Percentiles rank a stretch among this genome's conserved stretches.
Conservation (phyloP, 2,888 invertebrate species). For the Antheraea yamamai region DNA sequence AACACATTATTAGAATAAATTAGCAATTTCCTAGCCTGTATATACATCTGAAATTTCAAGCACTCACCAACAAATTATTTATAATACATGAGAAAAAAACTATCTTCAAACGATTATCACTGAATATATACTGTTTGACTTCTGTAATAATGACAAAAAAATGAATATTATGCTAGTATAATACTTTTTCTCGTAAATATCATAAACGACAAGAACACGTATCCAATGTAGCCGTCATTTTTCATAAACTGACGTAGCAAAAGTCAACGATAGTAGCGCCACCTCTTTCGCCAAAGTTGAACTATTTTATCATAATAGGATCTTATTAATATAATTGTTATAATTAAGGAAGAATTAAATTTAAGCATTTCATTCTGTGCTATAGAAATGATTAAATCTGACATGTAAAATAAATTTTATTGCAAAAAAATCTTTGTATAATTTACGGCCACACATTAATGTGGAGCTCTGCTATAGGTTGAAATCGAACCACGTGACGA, state of each 20-base stretch:
- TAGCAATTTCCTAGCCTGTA: conserved; percentile 63
- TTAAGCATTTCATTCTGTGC: conserved; percentile 24
- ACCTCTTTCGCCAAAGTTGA: conserved; percentile 49
- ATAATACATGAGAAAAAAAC: conserved; percentile 71
- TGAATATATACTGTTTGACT: conserved; percentile 55
- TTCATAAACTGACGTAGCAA: conserved; percentile 75
- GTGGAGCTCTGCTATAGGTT: conserved; percentile 79
- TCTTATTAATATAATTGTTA: conserved; percentile 33
- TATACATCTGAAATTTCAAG: conserved; percentile 63
- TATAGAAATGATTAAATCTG: conserved; percentile 25
- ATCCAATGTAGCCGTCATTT: conserved; percentile 81
- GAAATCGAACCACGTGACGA: conserved; percentile 75
- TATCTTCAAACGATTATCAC: conserved; percentile 59
- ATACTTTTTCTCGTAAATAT: conserved; percentile 81
- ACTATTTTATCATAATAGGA: conserved; percentile 48
- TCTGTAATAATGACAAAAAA: conserved; percentile 51
- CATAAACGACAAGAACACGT: conserved; percentile 81
- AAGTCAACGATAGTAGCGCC: conserved; percentile 58
- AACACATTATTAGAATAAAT: conserved; percentile 42
- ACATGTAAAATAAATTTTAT: conserved; percentile 19
- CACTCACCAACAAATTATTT: conserved; percentile 73
- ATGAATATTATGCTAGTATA: conserved; percentile 65
- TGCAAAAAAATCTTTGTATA: conserved; percentile 34
- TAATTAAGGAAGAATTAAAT: conserved; percentile 17
- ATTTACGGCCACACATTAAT: conserved; percentile 65